These are phyloP conservation scores for Antheraea mylitta DNA, from an alignment of 1,140 invertebrate genomes.

Conservation along the genomic window DNA sequence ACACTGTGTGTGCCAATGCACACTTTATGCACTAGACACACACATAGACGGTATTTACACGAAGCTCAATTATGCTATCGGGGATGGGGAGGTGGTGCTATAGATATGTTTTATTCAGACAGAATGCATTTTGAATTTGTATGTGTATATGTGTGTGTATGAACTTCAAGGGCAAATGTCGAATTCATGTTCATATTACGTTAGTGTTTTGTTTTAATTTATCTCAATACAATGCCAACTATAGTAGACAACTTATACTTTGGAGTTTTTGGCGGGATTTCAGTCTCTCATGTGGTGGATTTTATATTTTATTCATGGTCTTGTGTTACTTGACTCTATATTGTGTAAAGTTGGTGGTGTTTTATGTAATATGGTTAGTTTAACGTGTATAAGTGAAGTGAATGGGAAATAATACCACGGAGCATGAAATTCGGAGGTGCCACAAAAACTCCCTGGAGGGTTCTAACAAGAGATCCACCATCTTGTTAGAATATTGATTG, in stretches of 20 bases:
- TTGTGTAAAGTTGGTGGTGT: too few relatives aligned
- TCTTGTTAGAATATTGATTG: too few relatives aligned
- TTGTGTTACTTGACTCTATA: too few relatives aligned
- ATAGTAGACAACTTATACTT: background rate
- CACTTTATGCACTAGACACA: slow-evolving; percentile 43
- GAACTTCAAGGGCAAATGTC: slow-evolving; percentile 10
- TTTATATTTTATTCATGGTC: too few relatives aligned
- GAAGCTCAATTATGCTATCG: slow-evolving; percentile 49
- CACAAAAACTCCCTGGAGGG: too few relatives aligned
- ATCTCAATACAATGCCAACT: background rate
- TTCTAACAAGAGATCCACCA: too few relatives aligned
- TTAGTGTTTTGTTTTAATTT: background rate
- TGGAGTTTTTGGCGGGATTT: too few relatives aligned
- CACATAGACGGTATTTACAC: slow-evolving; percentile 37
- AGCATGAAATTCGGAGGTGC: too few relatives aligned
- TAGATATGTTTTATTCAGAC: background rate
- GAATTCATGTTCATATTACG: background rate
- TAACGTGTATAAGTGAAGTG: too few relatives aligned
- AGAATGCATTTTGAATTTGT: slow-evolving; percentile 4
- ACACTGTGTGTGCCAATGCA: slow-evolving; percentile 35
- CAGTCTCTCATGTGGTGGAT: too few relatives aligned
- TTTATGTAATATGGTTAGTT: too few relatives aligned
- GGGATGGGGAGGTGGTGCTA: slow-evolving; percentile 13
- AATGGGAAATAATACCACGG: too few relatives aligned
- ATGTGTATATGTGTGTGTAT: background rate